phyloP scores from a whole-genome alignment of 2,113 vertebrate species.

The Crypturellus undulatus region DNA sequence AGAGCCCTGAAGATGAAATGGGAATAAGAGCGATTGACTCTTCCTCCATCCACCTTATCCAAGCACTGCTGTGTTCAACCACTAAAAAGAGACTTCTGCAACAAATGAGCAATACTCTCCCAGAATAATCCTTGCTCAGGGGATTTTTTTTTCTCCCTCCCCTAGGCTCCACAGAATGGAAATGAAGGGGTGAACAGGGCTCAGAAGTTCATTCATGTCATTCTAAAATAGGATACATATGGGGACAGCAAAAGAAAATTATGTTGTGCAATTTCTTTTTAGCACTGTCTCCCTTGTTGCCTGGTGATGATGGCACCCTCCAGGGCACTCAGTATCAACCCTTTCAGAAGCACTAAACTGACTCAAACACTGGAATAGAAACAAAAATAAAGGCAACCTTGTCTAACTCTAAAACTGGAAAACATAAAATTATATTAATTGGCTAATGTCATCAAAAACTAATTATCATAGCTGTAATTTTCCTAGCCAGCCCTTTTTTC shows the following conservation, averaged over 20 bases:
- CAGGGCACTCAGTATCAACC: neutral
- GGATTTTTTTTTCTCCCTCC: neutral
- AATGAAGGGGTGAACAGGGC: neutral
- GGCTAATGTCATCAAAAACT: slow-evolving; percentile 55
- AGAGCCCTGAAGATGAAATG: neutral
- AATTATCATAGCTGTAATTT: slow-evolving; percentile 69
- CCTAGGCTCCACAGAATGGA: neutral
- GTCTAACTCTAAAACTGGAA: slow-evolving; percentile 35
- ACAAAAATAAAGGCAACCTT: slow-evolving; percentile 54
- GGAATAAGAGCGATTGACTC: neutral
- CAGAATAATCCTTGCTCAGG: neutral
- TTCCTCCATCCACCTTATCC: neutral
- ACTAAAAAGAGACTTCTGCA: neutral
- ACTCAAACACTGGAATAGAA: slow-evolving; percentile 1
- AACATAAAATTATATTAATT: slow-evolving; percentile 71
- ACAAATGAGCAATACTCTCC: neutral
- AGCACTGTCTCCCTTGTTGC: neutral
- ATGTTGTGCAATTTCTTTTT: neutral
- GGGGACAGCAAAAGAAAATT: neutral
- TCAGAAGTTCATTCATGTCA: neutral
- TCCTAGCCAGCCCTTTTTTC: slow-evolving; percentile 8
- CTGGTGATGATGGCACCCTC: slow-evolving; percentile 21
- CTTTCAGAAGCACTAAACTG: neutral
- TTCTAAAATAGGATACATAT: neutral
- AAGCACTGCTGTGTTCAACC: neutral